A percentile compares a stretch with the other conserved stretches of the same genome.
phyloP scores from a whole-genome alignment of 2,113 vertebrate species.

The Atherinomorus stipes region DNA sequence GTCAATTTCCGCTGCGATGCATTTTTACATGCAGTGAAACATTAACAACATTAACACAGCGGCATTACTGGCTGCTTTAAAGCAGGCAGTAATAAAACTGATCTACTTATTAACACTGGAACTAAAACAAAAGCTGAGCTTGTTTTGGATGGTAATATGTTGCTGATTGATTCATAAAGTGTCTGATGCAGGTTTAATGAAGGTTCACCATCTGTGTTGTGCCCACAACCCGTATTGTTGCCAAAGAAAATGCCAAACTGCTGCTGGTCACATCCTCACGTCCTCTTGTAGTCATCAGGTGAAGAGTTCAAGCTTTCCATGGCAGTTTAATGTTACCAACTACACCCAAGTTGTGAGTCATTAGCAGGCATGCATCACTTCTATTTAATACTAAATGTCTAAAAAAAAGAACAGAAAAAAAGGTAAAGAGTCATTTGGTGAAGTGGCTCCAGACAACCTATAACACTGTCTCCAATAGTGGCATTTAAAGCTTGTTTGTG shows the following conservation, averaged over 20 bases:
- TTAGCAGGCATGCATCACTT: constrained; percentile 44
- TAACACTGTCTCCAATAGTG: constrained; percentile 55
- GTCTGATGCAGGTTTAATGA: constrained; percentile 58
- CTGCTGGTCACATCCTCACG: constrained; percentile 62
- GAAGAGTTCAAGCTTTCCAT: constrained; percentile 54
- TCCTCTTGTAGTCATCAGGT: constrained; percentile 46
- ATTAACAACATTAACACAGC: constrained; percentile 74
- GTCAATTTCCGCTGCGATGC: constrained; percentile 70
- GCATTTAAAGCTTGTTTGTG: constrained; percentile 41
- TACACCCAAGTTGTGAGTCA: constrained; percentile 60
- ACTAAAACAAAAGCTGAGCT: constrained; percentile 59
- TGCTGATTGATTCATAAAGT: constrained; percentile 73
- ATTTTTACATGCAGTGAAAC: constrained; percentile 70
- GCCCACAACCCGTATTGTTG: constrained; percentile 53
- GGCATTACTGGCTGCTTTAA: constrained; percentile 50
- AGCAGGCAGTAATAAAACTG: constrained; percentile 57
- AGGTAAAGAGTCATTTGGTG: constrained; percentile 31
- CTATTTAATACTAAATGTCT: constrained; percentile 31
- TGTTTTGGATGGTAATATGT: constrained; percentile 66
- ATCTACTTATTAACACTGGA: constrained; percentile 61
- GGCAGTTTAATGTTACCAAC: constrained; percentile 61
- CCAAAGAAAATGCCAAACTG: constrained; percentile 56
- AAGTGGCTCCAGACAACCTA: constrained; percentile 61
- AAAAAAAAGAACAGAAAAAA: constrained; percentile 25
- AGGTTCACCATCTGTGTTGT: constrained; percentile 62